Percentiles rank a stretch among this genome's conserved stretches.
Evolutionary conservation across 2,113 vertebrate genomes (phyloP).

Genomic region (Pithys albifrons): DNA sequence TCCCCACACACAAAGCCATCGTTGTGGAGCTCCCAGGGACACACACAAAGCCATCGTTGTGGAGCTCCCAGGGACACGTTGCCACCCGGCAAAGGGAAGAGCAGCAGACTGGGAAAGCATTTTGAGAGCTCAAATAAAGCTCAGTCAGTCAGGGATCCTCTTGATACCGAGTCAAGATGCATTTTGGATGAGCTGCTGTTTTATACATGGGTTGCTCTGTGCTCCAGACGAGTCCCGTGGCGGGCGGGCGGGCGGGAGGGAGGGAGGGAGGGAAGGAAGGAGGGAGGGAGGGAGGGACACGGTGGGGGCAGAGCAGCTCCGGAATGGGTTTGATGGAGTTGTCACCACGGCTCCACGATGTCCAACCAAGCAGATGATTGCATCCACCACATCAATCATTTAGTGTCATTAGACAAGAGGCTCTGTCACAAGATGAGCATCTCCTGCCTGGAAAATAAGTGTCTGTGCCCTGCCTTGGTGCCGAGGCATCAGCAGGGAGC

Average conservation of each 20-base stretch:
- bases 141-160: neutral
- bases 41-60: rapidly evolving
- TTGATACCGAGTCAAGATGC: neutral
- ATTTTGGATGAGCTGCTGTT: neutral
- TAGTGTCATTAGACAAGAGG: neutral
- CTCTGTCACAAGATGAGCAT: neutral
- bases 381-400: constrained; percentile 1
- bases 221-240: neutral
- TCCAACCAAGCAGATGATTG: neutral
- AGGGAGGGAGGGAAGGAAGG: no score
- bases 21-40: neutral
- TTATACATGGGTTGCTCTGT: neutral
- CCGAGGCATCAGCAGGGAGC: neutral
- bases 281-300: neutral
- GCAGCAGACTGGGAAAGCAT: neutral
- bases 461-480: neutral
- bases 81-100: neutral
- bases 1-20: rapidly evolving
- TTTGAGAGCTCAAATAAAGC: neutral
- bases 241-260: no score
- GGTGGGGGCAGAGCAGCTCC: neutral
- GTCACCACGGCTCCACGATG: neutral
- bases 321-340: neutral
- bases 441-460: neutral
- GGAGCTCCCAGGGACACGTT: neutral